A percentile compares a stretch with the other conserved stretches of the same genome.
Conservation (phyloP, 2,888 invertebrate genomes). For the Euproctis similis region DNA sequence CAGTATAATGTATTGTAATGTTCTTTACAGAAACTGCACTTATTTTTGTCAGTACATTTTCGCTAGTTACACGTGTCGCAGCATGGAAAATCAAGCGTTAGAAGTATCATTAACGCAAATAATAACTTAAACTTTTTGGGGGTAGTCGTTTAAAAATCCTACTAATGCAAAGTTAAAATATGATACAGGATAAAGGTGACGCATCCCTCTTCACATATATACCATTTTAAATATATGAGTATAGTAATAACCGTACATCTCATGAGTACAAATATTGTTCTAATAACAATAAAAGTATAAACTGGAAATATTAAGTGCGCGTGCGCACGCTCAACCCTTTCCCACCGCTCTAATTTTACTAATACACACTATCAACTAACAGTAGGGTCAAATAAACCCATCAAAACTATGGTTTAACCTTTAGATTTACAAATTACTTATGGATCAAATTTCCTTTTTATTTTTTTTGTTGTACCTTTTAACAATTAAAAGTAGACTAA, state of each 20-base stretch:
- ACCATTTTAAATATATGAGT: conserved; percentile 35
- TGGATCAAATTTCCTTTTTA: conserved; percentile 21
- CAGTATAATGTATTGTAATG: too few species aligned
- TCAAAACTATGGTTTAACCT: conserved; percentile 53
- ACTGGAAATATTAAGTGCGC: conserved; percentile 38
- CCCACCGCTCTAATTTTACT: conserved; percentile 75
- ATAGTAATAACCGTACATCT: conserved; percentile 63
- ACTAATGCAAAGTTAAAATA: too few species aligned
- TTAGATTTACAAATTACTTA: conserved; percentile 53
- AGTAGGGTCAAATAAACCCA: conserved; percentile 57
- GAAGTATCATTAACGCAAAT: too few species aligned
- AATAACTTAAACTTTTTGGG: too few species aligned
- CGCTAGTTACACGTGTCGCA: too few species aligned
- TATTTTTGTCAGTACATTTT: too few species aligned
- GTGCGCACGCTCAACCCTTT: conserved; percentile 54
- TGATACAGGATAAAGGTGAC: conserved; percentile 12
- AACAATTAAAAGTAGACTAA: too few species aligned
- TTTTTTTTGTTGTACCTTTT: conserved; percentile 3
- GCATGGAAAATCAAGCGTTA: too few species aligned
- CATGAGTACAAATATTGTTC: conserved; percentile 69
- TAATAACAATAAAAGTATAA: conserved; percentile 74
- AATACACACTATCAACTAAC: conserved; percentile 58
- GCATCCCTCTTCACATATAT: conserved; percentile 15
- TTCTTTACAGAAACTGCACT: too few species aligned
- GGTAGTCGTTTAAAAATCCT: too few species aligned